Percentiles rank a stretch among this genome's conserved stretches.
phyloP scores from a whole-genome alignment of 2,113 vertebrate genomes.

The Poeciliopsis prolifica region DNA sequence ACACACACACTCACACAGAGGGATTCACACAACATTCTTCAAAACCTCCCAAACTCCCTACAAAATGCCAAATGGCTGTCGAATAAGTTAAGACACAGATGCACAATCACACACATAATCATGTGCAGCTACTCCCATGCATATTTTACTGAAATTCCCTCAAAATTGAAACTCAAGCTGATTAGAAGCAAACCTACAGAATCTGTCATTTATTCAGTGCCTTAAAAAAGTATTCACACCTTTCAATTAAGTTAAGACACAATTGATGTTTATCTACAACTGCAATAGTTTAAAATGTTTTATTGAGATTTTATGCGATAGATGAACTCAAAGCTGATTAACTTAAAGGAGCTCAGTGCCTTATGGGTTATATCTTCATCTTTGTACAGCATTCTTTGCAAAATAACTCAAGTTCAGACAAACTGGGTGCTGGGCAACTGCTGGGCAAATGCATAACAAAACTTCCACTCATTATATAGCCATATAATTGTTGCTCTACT shows the following conservation, averaged over 20 bases:
- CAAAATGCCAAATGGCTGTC: slow-evolving; percentile 56
- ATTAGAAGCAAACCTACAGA: slow-evolving; percentile 14
- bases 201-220: neutral
- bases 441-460: slow-evolving; percentile 29
- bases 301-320: neutral
- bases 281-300: neutral
- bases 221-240: too few relatives aligned
- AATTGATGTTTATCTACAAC: neutral
- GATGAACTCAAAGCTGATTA: neutral
- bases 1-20: slow-evolving; percentile 21
- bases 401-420: neutral
- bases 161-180: slow-evolving; percentile 19
- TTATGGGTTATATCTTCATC: too few relatives aligned
- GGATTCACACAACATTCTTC: slow-evolving; percentile 37
- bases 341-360: too few relatives aligned
- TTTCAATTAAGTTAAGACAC: too few relatives aligned
- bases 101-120: slow-evolving; percentile 36
- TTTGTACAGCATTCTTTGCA: neutral
- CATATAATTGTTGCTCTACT: neutral
- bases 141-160: slow-evolving; percentile 28
- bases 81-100: slow-evolving; percentile 56
- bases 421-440: too few relatives aligned
- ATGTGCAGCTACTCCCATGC: slow-evolving; percentile 34
- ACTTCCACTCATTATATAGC: neutral
- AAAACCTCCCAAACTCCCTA: slow-evolving; percentile 37